Percentiles rank a stretch among this genome's conserved stretches.
These are phyloP conservation scores for Patiria pectinifera DNA, from an alignment of 53 echinoderm and acorn worm species.

Conservation along the genomic window DNA sequence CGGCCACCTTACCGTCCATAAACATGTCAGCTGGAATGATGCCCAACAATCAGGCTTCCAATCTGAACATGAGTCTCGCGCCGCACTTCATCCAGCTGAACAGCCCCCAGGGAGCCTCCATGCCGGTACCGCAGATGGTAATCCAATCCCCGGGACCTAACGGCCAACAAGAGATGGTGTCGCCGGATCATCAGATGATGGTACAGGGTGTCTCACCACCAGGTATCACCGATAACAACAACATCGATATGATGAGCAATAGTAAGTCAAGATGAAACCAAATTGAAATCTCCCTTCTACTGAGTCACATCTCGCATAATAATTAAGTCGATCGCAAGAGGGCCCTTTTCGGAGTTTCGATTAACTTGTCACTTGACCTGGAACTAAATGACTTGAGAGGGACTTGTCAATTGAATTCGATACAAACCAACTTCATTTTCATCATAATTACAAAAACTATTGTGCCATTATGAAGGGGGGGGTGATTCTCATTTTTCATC, in stretches of 20 bases:
- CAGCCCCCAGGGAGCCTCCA: neutral
- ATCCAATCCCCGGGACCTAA: neutral
- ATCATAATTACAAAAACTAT: too few species aligned
- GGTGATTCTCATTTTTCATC: neutral
- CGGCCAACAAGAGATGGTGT: neutral
- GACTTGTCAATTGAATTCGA: too few species aligned
- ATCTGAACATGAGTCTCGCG: constrained; percentile 5
- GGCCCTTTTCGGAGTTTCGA: too few species aligned
- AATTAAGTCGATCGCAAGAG: too few species aligned
- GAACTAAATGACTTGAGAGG: too few species aligned
- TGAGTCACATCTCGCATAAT: too few species aligned
- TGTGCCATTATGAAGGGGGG: too few species aligned
- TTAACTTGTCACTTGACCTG: too few species aligned
- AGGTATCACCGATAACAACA: constrained; percentile 21
- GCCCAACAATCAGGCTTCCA: neutral
- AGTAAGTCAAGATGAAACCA: constrained; percentile 4
- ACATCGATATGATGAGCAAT: constrained; percentile 23
- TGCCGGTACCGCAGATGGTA: constrained; percentile 26
- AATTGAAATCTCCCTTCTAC: too few species aligned
- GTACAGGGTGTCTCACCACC: constrained; percentile 20
- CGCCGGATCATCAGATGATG: constrained; percentile 5
- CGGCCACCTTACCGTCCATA: neutral
- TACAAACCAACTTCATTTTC: too few species aligned
- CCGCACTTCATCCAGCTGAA: constrained; percentile 33
- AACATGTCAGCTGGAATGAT: neutral